Percentiles rank a stretch among this genome's conserved stretches.
Conservation (phyloP, 1,140 invertebrate genomes). For the Cydia fagiglandana region DNA sequence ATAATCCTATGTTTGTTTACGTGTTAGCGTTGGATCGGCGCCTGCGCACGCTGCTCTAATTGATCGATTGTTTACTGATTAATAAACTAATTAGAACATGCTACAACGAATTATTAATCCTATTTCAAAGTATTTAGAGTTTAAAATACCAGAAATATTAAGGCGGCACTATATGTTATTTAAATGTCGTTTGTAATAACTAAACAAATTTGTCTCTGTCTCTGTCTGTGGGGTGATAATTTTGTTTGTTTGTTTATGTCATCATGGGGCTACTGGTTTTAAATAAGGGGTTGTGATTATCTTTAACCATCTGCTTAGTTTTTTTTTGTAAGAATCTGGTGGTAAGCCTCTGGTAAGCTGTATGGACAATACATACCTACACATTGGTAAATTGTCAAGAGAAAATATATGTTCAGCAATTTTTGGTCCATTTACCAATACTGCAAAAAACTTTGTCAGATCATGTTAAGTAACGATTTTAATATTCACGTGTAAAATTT, state of each 20-base stretch:
- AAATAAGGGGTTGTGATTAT: conserved; percentile 19
- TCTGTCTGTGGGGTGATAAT: conserved; percentile 34
- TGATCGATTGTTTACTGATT: conserved; percentile 33
- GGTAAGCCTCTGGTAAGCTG: not conserved
- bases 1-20: conserved; percentile 53
- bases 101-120: not conserved
- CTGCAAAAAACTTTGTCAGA: too few species aligned
- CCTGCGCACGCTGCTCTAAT: conserved; percentile 1
- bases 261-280: conserved; percentile 36
- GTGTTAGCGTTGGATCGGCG: conserved; percentile 38
- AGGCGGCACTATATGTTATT: conserved; percentile 5
- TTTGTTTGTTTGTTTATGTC: conserved; percentile 44
- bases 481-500: too few species aligned
- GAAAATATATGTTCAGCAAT: too few species aligned
- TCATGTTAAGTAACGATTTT: too few species aligned
- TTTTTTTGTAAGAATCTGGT: not conserved
- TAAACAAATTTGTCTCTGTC: conserved; percentile 45
- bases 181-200: conserved; percentile 33
- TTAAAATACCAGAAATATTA: not conserved
- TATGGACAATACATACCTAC: not conserved
- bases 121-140: not conserved
- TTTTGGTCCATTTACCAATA: too few species aligned
- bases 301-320: not conserved
- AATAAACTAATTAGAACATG: conserved; percentile 1
- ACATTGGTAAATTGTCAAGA: not conserved